Evolutionary conservation across 23 tunicate species (phyloP).

Genomic region (Phallusia fumigata): DNA sequence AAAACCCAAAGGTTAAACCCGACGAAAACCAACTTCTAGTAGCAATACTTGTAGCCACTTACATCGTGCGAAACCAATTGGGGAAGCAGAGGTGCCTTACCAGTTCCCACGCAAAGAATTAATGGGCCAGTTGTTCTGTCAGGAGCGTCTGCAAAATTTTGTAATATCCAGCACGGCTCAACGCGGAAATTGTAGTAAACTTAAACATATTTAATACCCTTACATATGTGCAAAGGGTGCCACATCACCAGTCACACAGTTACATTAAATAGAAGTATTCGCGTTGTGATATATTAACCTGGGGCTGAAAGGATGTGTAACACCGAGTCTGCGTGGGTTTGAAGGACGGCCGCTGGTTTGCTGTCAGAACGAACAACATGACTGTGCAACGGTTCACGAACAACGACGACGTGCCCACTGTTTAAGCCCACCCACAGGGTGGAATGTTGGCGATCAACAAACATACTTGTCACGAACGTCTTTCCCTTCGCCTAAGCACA

Average conservation of each 20-base stretch:
- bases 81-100: neutral
- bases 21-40: too few relatives aligned
- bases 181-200: too few relatives aligned
- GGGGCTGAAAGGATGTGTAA: neutral
- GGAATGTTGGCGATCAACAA: conserved; percentile 18
- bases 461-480: conserved; percentile 19
- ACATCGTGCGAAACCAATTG: neutral
- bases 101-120: neutral
- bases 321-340: neutral
- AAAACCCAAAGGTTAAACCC: too few relatives aligned
- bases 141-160: neutral
- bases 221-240: too few relatives aligned
- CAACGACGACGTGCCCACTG: conserved; percentile 30
- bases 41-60: too few relatives aligned
- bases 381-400: conserved; percentile 15
- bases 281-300: neutral
- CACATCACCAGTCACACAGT: too few relatives aligned
- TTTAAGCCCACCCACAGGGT: conserved; percentile 45
- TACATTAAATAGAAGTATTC: too few relatives aligned
- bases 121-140: neutral
- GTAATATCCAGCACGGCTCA: too few relatives aligned
- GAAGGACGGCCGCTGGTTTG: neutral
- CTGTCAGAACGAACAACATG: neutral
- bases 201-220: too few relatives aligned
- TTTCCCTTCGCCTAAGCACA: conserved; percentile 3